These are phyloP conservation scores for Caenorhabditis angaria DNA, from an alignment of 2,888 invertebrate species.

Conservation along the genomic window DNA sequence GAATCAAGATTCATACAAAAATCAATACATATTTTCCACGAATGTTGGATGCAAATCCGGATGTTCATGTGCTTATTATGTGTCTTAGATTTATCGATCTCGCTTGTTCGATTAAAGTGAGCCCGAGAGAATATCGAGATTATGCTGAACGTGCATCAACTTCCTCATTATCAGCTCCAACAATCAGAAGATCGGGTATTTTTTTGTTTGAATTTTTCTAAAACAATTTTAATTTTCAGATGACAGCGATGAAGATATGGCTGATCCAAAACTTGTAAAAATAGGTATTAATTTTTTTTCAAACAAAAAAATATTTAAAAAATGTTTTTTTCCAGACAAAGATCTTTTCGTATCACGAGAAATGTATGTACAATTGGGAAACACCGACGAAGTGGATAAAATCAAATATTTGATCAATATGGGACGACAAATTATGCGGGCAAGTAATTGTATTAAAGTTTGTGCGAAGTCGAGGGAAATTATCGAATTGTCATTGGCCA, in stretches of 20 bases:
- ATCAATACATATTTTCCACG: conserved; percentile 19
- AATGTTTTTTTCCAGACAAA: conserved; percentile 1
- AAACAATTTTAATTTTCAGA: not conserved
- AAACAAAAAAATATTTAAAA: not conserved
- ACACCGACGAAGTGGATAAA: conserved; percentile 12
- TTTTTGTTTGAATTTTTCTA: no score
- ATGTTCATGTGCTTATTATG: conserved; percentile 14
- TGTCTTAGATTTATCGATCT: conserved; percentile 35
- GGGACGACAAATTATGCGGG: conserved; percentile 18
- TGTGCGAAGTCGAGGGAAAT: conserved; percentile 7
- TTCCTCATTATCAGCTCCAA: not conserved
- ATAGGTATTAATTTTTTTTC: not conserved
- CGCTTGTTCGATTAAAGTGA: not conserved
- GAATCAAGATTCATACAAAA: conserved; percentile 17
- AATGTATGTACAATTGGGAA: conserved; percentile 16
- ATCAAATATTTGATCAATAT: conserved; percentile 20
- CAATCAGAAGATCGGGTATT: not conserved
- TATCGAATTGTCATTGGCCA: conserved; percentile 7
- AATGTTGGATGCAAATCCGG: not conserved
- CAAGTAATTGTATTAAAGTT: not conserved
- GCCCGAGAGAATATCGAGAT: not conserved
- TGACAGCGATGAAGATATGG: not conserved
- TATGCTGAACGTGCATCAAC: not conserved
- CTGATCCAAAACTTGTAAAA: not conserved
- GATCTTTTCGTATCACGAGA: not conserved